These are phyloP conservation scores for Griposia aprilina DNA, from an alignment of 2,888 invertebrate genomes.

Conservation along the genomic window DNA sequence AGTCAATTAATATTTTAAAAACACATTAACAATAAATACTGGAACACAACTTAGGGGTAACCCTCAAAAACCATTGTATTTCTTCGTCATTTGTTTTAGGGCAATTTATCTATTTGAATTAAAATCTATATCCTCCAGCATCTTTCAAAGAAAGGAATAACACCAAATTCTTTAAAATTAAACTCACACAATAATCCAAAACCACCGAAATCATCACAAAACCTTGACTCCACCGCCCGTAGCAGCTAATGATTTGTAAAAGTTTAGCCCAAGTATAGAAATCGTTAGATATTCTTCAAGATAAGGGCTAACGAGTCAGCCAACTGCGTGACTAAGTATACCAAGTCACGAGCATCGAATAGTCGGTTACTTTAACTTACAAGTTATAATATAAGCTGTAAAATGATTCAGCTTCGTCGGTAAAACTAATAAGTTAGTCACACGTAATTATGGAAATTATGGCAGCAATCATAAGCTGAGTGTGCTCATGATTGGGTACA, in stretches of 20 bases:
- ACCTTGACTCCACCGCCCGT: constrained; percentile 39
- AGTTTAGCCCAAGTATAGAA: constrained; percentile 60
- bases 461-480: constrained; percentile 34
- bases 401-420: constrained; percentile 56
- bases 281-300: constrained; percentile 73
- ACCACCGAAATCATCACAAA: constrained; percentile 57
- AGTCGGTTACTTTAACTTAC: constrained; percentile 52
- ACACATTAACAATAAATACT: background rate
- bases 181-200: constrained; percentile 48
- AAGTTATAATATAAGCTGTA: constrained; percentile 64
- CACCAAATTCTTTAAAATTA: background rate
- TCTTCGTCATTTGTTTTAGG: background rate
- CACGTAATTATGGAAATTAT: constrained; percentile 51
- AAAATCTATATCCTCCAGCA: background rate
- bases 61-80: background rate
- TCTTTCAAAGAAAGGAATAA: background rate
- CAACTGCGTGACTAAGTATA: constrained; percentile 84
- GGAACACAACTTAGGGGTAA: background rate
- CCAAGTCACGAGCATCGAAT: constrained; percentile 79
- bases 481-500: constrained; percentile 13
- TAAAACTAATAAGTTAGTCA: constrained; percentile 60
- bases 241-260: constrained; percentile 58
- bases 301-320: constrained; percentile 81
- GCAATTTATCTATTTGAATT: background rate
- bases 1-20: background rate